Percentiles rank a stretch among this genome's conserved stretches.
These are phyloP conservation scores for Heliconius himera DNA, from an alignment of 1,140 invertebrate species.

Conservation along the genomic window DNA sequence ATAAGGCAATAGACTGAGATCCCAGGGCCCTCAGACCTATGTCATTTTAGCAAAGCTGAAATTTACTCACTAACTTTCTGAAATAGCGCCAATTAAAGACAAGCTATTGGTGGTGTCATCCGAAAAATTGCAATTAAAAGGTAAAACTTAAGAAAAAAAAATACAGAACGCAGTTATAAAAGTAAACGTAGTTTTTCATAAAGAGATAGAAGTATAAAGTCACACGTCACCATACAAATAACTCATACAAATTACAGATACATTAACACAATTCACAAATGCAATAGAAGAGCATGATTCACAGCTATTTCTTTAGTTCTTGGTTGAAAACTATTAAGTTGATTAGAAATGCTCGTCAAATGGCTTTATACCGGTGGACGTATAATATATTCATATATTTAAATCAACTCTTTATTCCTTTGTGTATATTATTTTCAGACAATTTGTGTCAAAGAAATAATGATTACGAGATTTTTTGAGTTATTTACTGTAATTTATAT, in stretches of 20 bases:
- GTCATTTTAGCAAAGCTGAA: too few species aligned
- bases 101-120: too few species aligned
- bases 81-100: too few species aligned
- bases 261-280: slow-evolving; percentile 30
- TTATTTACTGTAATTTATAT: background rate
- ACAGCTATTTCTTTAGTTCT: slow-evolving; percentile 29
- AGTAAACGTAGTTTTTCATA: too few species aligned
- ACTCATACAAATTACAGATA: slow-evolving; percentile 10
- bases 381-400: slow-evolving; percentile 24
- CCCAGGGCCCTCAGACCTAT: too few species aligned
- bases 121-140: too few species aligned
- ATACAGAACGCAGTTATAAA: too few species aligned
- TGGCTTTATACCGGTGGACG: slow-evolving; percentile 14
- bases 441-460: background rate
- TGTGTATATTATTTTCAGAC: background rate
- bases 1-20: too few species aligned
- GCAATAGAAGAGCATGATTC: slow-evolving; percentile 26
- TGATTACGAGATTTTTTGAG: background rate
- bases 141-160: too few species aligned
- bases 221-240: slow-evolving; percentile 9
- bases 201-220: too few species aligned
- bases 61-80: too few species aligned
- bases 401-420: slow-evolving; percentile 17
- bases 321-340: slow-evolving; percentile 30
- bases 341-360: slow-evolving; percentile 37